A percentile compares a stretch with the other conserved stretches of the same genome.
These are phyloP conservation scores for Menidia beryllina DNA, from an alignment of 2,113 vertebrate genomes.

Conservation along the genomic window DNA sequence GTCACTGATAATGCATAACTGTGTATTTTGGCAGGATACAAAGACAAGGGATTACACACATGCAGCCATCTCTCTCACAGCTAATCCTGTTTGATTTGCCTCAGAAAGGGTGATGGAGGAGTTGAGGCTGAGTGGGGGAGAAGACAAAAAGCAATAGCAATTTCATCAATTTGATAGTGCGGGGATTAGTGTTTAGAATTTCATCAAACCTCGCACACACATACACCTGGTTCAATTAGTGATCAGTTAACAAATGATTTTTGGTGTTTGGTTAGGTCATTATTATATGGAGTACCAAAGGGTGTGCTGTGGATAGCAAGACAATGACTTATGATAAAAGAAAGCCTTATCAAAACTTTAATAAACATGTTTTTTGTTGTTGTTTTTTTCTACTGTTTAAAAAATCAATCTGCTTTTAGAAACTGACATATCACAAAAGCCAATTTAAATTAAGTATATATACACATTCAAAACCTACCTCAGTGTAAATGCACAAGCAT, in stretches of 20 bases:
- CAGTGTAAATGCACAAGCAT: too few relatives aligned
- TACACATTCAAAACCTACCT: too few relatives aligned
- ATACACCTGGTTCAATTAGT: constrained; percentile 16
- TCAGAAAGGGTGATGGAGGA: constrained; percentile 53
- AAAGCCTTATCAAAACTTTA: neutral
- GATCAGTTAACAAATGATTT: constrained; percentile 15
- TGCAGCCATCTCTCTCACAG: constrained; percentile 48
- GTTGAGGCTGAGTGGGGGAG: constrained; percentile 18
- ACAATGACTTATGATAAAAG: neutral
- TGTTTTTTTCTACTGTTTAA: too few relatives aligned
- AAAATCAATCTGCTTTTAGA: too few relatives aligned
- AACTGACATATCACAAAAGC: too few relatives aligned
- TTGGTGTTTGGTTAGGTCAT: constrained; percentile 27
- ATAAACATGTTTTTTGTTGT: constrained; percentile 9
- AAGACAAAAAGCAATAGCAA: constrained; percentile 61
- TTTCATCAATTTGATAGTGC: constrained; percentile 41
- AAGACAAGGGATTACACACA: constrained; percentile 74
- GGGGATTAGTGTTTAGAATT: constrained; percentile 20
- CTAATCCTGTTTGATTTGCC: constrained; percentile 79
- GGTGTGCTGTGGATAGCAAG: constrained; percentile 14
- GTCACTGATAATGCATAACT: constrained; percentile 38
- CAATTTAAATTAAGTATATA: too few relatives aligned
- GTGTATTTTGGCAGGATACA: constrained; percentile 72
- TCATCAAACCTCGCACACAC: constrained; percentile 1
- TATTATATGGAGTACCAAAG: constrained; percentile 19